Evolutionary conservation across 2,797 vertebrate genomes (phyloP), one percentile per base, ranked within the genome.

Genomic region (Mormyrus hasselquistii): DNA sequence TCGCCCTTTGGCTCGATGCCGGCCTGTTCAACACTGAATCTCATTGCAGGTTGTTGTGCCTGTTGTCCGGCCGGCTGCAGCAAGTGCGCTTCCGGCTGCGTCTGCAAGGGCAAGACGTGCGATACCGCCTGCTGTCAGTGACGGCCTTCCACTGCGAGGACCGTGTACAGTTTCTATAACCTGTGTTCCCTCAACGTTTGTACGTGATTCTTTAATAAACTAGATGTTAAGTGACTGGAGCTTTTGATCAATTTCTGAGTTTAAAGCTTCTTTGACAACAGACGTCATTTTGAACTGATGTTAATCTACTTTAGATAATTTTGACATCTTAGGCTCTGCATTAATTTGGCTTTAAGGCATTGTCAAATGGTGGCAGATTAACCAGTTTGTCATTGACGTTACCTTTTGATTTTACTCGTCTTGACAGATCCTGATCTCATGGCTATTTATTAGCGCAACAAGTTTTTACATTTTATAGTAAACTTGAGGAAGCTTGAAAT

Each of bases 61-160:
- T 99, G 98, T 91, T 99, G 98, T 91, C 97, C 98, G 0, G 92
- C 96, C 0, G 96, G 95, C 55, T 99, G 98, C 93, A 95, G 92
- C 92, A 98, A 99, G 90, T 99, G 98, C 6, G 97, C 98, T 0
- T 96, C 95, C 65, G 98, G 98, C 90, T 99, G 98, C 0, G 94
- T 98, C 91, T 99, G 98, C 94, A 98, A 97, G 93, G 97, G 94
- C 0, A 95, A 96, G 0, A 94, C 95, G 0, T 96, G 96, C 0
- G 96, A 96, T 90, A 96, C 96, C 90, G 96, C 92, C 94, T 99
- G 98, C 94, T 99, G 98, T 91, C 94, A 97, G 92, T 98, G 95
- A 97, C 41, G 87, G 38, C 41, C 41, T 38, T 19, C 38, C 12
- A 34, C 10, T 34, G 29, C 29, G 14, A 19, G 16, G 2, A 29